Percentiles rank a stretch among this genome's conserved stretches.
Evolutionary conservation across 1,140 invertebrate species (phyloP).

Genomic region (Diachasmimorpha longicaudata): DNA sequence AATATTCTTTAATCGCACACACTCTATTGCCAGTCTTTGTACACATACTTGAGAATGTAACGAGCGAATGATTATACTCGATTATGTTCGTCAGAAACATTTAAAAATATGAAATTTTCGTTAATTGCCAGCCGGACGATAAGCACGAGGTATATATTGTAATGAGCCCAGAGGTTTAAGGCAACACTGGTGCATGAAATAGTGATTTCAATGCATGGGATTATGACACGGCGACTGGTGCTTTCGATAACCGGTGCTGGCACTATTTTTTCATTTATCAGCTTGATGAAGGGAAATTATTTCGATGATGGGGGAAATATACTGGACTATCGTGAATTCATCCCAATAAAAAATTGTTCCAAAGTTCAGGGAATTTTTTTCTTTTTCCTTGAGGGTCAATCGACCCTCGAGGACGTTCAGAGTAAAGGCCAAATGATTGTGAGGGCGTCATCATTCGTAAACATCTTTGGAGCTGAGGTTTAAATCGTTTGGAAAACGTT

Average conservation of each 20-base stretch:
- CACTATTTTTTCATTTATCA: not conserved
- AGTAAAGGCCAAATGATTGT: too few species aligned
- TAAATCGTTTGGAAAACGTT: too few species aligned
- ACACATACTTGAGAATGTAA: slow-evolving; percentile 21
- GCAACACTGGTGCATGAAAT: not conserved
- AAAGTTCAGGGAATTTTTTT: too few species aligned
- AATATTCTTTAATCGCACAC: not conserved
- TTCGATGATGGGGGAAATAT: not conserved
- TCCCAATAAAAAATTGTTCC: too few species aligned
- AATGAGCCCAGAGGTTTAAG: not conserved
- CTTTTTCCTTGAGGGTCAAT: too few species aligned
- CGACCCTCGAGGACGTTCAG: too few species aligned
- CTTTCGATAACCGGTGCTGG: not conserved
- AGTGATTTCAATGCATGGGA: not conserved
- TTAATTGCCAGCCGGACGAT: not conserved
- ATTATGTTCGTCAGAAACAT: not conserved
- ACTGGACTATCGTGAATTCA: too few species aligned
- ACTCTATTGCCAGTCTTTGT: slow-evolving; percentile 16
- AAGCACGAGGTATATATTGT: not conserved
- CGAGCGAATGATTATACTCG: not conserved
- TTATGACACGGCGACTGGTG: not conserved
- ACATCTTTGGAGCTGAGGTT: too few species aligned
- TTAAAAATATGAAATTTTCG: not conserved
- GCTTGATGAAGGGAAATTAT: not conserved
- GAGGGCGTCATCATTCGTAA: too few species aligned